Evolutionary conservation across 1,140 invertebrate genomes (phyloP), one percentile per base, ranked within the genome.

Genomic region (Telenomus remus): DNA sequence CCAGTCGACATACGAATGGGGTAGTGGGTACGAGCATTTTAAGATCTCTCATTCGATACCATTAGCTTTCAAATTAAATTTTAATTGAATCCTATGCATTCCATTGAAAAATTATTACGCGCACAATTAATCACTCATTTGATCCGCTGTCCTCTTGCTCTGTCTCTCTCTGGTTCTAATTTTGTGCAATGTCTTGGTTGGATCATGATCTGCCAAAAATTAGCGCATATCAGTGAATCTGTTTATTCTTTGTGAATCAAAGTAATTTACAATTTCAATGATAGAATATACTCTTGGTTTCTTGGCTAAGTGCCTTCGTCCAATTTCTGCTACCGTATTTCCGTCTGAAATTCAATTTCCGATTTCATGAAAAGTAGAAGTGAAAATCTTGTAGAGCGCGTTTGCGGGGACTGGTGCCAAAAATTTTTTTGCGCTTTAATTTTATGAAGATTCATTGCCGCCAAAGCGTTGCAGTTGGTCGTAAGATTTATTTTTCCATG

Each of bases 1-100:
- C 74, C 80, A 76, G 72, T 78, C 76, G 70, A 81, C 80, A 77
- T 83, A 79, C 68, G 77, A 79, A 76, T 70, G 61, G 27, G 43
- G 71, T 74, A 68, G 56, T 68, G 48, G 34, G 44, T 70, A 63
- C 68, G 73, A 64, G 64, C 69, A 73, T 71, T 79, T 76, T 76
- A 60, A 79, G 78, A 74, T 78, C 50, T 51, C 43, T 59, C 46
- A 66, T 49, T 49, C 39, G 39, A 39, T 37, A 34, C 12, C 51
- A 27, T 56, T 37, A 16, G 47, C 11, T 19, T 43, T 4, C n/a
- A 16, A 54, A 54, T 47, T 63, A 37, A 11, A 13, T 46, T 44
- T 33, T 60, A 60, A 60, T 50, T 33, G n/a, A 51, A 61, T 27
- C 19, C 19, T 27, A 47, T 47, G 19, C 19, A 27, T 27, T 27